Conservation (phyloP, 2,797 vertebrate species). For the Chiloscyllium punctatum region DNA sequence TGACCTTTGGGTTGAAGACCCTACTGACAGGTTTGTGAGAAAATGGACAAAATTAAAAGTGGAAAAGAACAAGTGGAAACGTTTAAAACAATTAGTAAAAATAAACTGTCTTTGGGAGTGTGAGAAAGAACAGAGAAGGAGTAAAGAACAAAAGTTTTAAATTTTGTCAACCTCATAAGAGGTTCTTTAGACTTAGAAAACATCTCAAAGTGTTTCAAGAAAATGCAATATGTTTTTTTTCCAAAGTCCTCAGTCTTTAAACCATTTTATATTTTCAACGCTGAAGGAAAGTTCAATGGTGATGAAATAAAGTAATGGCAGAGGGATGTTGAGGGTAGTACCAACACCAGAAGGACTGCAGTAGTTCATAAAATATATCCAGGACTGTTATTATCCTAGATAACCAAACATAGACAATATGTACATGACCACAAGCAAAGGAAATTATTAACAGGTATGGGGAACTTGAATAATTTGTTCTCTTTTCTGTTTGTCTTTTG, state of each 20-base stretch:
- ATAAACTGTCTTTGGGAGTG: too few species aligned
- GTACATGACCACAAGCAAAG: not conserved
- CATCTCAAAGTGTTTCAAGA: not conserved
- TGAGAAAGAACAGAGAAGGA: too few species aligned
- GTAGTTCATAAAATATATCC: not conserved
- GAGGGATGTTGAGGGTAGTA: not conserved
- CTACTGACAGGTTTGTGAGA: not conserved
- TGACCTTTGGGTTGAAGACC: not conserved
- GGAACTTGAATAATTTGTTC: not conserved
- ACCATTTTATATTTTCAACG: not conserved
- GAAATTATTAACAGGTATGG: not conserved
- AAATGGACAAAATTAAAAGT: not conserved
- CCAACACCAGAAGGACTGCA: not conserved
- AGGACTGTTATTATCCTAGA: not conserved
- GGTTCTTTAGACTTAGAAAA: not conserved
- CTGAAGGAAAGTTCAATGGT: not conserved
- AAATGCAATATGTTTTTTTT: not conserved
- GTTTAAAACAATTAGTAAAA: too few species aligned
- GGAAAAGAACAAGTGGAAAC: too few species aligned
- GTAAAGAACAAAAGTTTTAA: too few species aligned
- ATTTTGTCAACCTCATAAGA: not conserved
- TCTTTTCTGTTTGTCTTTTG: not conserved
- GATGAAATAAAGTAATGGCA: not conserved
- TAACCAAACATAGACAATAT: not conserved
- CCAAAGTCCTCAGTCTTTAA: not conserved